Percentiles rank a stretch among this genome's conserved stretches.
These are phyloP conservation scores for Misgurnus mizolepis DNA, from an alignment of 2,113 vertebrate genomes.

Conservation along the genomic window DNA sequence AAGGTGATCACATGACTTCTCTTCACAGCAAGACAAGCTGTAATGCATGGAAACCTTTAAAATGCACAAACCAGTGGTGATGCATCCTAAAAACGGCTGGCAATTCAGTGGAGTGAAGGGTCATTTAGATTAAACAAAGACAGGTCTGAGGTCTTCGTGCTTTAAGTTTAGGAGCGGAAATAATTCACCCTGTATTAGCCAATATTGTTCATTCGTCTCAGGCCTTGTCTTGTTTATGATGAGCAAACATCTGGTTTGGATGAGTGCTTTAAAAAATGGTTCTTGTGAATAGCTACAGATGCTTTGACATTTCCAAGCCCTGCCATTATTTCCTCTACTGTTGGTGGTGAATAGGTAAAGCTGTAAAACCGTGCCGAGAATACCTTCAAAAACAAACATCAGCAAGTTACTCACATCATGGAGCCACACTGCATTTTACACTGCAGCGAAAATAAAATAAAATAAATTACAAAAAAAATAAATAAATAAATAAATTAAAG, in stretches of 20 bases:
- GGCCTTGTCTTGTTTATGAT: conserved; percentile 33
- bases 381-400: not conserved
- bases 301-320: conserved; percentile 28
- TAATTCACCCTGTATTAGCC: conserved; percentile 14
- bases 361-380: conserved; percentile 1
- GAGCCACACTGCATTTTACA: not conserved
- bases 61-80: not conserved
- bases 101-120: not conserved
- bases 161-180: not conserved
- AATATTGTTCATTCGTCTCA: conserved; percentile 28
- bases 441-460: not conserved
- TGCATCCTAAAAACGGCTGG: not conserved
- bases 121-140: conserved; percentile 17
- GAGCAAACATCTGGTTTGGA: conserved; percentile 44
- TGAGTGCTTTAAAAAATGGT: conserved; percentile 37
- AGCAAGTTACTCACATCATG: not conserved
- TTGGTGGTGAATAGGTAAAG: conserved; percentile 26
- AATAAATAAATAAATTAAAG: no score
- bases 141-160: not conserved
- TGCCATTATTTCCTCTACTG: conserved; percentile 2
- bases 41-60: not conserved
- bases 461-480: not conserved
- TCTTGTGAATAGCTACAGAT: conserved; percentile 24
- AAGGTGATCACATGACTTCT: not conserved
- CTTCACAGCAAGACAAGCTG: not conserved